phyloP scores from a whole-genome alignment of 2,888 invertebrate species.

The Hylaea fasciaria region DNA sequence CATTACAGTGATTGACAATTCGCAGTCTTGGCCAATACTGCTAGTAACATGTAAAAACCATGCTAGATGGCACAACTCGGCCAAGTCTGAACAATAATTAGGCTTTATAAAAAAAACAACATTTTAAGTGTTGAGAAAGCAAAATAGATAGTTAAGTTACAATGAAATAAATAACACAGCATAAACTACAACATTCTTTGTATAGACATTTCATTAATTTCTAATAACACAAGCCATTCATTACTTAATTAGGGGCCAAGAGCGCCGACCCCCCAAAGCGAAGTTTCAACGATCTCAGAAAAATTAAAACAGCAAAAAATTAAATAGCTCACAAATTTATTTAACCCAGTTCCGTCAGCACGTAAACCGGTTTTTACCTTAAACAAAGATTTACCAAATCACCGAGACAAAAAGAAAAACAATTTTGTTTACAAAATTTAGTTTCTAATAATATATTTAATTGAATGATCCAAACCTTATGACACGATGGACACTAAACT shows the following conservation, averaged over 20 bases:
- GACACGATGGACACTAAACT: too few species aligned
- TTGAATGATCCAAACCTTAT: too few species aligned
- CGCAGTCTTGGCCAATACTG: too few species aligned
- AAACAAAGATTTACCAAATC: background rate
- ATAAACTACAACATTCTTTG: conserved; percentile 24
- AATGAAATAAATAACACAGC: background rate
- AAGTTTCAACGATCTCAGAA: conserved; percentile 55
- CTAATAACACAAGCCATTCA: conserved; percentile 48
- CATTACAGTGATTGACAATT: conserved; percentile 29
- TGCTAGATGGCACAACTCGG: too few species aligned
- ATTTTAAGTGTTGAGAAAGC: too few species aligned
- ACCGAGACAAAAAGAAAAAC: too few species aligned
- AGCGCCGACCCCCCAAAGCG: conserved; percentile 61
- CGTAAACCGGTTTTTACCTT: conserved; percentile 7
- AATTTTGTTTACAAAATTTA: too few species aligned
- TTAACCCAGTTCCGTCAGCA: conserved; percentile 29
- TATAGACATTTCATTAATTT: conserved; percentile 32
- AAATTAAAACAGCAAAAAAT: conserved; percentile 54
- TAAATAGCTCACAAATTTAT: conserved; percentile 54
- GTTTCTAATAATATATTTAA: too few species aligned
- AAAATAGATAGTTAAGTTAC: too few species aligned
- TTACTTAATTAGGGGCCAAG: conserved; percentile 59
- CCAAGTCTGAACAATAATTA: too few species aligned
- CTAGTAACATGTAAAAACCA: too few species aligned
- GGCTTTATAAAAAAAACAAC: too few species aligned